A percentile compares a stretch with the other conserved stretches of the same genome.
Evolutionary conservation across 2,888 invertebrate genomes (phyloP).

Genomic region (Toxonevra muliebris): DNA sequence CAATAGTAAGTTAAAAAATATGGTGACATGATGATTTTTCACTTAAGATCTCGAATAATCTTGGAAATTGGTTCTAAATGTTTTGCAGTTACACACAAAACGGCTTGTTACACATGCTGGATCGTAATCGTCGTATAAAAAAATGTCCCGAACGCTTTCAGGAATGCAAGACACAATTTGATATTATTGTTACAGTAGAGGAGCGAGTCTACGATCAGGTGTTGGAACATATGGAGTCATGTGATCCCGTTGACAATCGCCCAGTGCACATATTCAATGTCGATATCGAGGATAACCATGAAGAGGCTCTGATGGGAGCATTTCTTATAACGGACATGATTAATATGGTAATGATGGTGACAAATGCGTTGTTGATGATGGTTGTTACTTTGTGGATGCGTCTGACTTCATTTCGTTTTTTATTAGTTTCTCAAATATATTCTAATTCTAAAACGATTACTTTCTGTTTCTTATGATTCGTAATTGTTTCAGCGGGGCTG

Average conservation of each 20-base stretch:
- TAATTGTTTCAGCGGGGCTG: conserved; percentile 1
- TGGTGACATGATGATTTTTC: neutral
- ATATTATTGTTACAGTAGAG: conserved; percentile 96
- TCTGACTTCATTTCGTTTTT: conserved; percentile 6
- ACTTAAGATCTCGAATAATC: neutral
- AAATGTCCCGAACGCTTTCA: conserved; percentile 95
- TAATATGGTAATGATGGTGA: conserved; percentile 73
- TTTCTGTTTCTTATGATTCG: conserved; percentile 32
- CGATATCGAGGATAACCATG: conserved; percentile 99
- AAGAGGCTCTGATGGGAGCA: conserved; percentile 98
- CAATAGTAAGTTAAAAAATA: conserved; percentile 72
- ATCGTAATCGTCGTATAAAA: conserved; percentile 96
- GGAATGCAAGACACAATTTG: conserved; percentile 86
- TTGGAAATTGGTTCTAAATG: neutral
- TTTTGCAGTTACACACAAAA: conserved; percentile 88
- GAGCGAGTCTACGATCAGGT: conserved; percentile 99
- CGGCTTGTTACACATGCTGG: conserved; percentile 97
- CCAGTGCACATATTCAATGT: conserved; percentile 97
- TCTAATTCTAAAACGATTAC: conserved; percentile 29
- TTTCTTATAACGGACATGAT: conserved; percentile 97
- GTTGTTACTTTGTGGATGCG: neutral
- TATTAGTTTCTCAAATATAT: conserved; percentile 30
- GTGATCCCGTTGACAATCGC: conserved; percentile 81
- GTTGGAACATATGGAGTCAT: conserved; percentile 88
- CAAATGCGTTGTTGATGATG: conserved; percentile 8